phyloP scores from a whole-genome alignment of 2,113 vertebrate genomes.

The Muntiacus reevesi region DNA sequence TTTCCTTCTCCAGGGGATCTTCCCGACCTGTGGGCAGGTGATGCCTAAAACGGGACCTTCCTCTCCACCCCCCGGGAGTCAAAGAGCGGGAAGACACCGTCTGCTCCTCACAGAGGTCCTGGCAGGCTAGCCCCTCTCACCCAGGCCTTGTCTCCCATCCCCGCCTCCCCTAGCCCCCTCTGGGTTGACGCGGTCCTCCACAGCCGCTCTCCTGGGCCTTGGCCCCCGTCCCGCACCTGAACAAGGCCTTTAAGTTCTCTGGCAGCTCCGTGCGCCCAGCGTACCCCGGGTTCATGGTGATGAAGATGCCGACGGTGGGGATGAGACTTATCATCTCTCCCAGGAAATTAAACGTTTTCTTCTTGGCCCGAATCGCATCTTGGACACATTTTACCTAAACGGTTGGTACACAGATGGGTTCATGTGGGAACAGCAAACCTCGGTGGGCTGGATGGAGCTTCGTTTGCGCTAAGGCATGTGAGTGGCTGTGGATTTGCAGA shows the following conservation, averaged over 20 bases:
- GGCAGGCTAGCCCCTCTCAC: fast-evolving
- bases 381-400: slow-evolving; percentile 81
- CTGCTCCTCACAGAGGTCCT: no score
- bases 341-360: slow-evolving; percentile 78
- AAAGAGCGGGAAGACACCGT: fast-evolving
- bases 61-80: not conserved
- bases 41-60: not conserved
- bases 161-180: fast-evolving
- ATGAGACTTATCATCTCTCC: slow-evolving; percentile 77
- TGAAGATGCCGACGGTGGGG: slow-evolving; percentile 80
- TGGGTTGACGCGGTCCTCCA: fast-evolving
- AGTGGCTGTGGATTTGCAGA: no score
- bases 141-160: fast-evolving
- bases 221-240: slow-evolving; percentile 69
- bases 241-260: slow-evolving; percentile 83
- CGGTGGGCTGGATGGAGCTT: fast-evolving
- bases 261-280: slow-evolving; percentile 82
- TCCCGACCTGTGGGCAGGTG: fast-evolving
- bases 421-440: fast-evolving
- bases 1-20: not conserved
- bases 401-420: fast-evolving
- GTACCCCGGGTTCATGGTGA: slow-evolving; percentile 85
- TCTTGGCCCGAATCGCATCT: slow-evolving; percentile 83
- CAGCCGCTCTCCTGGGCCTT: fast-evolving
- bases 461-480: fast-evolving